Percentiles rank a stretch among this genome's conserved stretches.
phyloP scores from a whole-genome alignment of 2,888 invertebrate genomes.

The Therioaphis trifolii region DNA sequence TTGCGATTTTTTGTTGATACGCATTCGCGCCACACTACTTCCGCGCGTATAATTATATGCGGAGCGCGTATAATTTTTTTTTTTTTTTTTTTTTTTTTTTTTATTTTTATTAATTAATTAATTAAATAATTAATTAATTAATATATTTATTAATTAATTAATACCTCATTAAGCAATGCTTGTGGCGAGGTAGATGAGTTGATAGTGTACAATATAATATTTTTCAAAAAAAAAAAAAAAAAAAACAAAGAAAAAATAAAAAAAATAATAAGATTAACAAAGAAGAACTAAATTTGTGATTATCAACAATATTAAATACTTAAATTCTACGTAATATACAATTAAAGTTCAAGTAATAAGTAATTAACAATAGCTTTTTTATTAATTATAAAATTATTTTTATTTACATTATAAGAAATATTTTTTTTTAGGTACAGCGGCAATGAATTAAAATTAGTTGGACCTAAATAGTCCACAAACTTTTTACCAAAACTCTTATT shows the following conservation, averaged over 20 bases:
- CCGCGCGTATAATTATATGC: no score
- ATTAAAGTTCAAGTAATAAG: background rate
- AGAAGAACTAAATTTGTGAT: background rate
- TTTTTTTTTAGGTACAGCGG: background rate
- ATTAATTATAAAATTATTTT: background rate
- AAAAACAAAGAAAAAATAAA: background rate
- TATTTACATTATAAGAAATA: no score
- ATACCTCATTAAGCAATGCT: background rate
- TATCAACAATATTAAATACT: background rate
- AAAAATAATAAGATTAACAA: no score
- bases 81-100: no score
- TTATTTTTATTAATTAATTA: no score
- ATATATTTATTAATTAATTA: background rate
- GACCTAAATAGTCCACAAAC: conserved; percentile 3
- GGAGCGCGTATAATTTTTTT: no score
- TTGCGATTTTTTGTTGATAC: no score
- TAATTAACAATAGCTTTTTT: background rate
- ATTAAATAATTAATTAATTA: no score
- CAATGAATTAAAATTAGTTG: background rate
- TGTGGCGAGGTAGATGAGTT: conserved; percentile 7
- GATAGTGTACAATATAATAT: conserved; percentile 11
- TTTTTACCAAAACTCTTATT: background rate
- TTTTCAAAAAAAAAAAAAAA: background rate
- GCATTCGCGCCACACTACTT: no score
- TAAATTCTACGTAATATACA: background rate